phyloP scores from a whole-genome alignment of 2,888 invertebrate species.

The Eugnorisma glareosa region DNA sequence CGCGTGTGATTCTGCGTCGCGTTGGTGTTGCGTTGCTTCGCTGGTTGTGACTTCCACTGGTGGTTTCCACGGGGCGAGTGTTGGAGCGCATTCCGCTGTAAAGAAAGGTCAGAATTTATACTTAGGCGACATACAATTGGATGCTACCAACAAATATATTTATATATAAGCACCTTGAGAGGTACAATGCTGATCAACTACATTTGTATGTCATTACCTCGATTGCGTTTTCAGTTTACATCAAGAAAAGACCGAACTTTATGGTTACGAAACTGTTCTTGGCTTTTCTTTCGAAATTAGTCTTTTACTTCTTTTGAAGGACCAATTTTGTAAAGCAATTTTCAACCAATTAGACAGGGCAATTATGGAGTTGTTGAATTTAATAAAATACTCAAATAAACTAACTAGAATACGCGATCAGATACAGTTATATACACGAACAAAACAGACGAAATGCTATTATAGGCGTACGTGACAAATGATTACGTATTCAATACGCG shows the following conservation, averaged over 20 bases:
- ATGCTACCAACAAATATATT: not conserved
- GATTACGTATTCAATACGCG: conserved; percentile 76
- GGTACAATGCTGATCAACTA: not conserved
- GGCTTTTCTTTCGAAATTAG: not conserved
- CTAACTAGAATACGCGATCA: not conserved
- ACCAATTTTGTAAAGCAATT: not conserved
- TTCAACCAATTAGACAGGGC: not conserved
- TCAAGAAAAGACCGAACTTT: not conserved
- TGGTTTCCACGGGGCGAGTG: conserved; percentile 85
- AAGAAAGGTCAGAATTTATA: conserved; percentile 46
- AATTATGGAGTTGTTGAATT: not conserved
- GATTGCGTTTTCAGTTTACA: not conserved
- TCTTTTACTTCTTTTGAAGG: not conserved
- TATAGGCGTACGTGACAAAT: conserved; percentile 65
- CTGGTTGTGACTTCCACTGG: conserved; percentile 80
- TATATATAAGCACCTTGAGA: not conserved
- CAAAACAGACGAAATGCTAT: conserved; percentile 62
- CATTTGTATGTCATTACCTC: not conserved
- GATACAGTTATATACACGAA: conserved; percentile 28
- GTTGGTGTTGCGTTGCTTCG: conserved; percentile 71
- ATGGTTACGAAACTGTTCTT: not conserved
- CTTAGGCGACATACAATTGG: not conserved
- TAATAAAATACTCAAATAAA: not conserved
- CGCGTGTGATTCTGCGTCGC: conserved; percentile 73
- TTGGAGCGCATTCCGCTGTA: conserved; percentile 88